Base-by-base conservation (phyloP, 2,797 vertebrate genomes). In the Sandelia bainsii region DNA sequence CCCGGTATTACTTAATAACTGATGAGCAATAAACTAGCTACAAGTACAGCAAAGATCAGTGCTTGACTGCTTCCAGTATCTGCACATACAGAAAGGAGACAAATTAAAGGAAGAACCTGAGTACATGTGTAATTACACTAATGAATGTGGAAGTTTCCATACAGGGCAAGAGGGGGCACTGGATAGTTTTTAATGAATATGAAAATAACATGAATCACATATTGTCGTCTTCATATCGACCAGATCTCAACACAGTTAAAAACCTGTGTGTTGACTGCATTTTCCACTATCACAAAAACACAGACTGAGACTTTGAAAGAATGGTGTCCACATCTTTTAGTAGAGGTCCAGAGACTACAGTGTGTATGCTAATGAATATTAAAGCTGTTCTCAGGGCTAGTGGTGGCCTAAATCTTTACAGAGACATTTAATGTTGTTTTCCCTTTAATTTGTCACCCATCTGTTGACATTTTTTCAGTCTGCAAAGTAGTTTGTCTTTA, bases 71-170 rank as follows among this genome's bases (percentile, higher is more conserved):
- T 73, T 86, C 17, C 16, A 62, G 6, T 49, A 56, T 56, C 19
- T 56, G 34, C 34, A 51, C 40, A 51, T 17, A 79, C 37, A 53
- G 64, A 73, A 16, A 29, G 52, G 51, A 4, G 75, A 64, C 75
- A 85, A 82, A 75, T 83, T 56, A 80, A 88, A 85, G 81, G 78
- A 79, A 87, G 84, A 77, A 69, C 22, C 3, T 16, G 1, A 20
- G 29, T 16, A 44, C 0, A 37, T 54, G 3, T 57, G 6, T 73
- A 8, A n/a, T 32, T 60, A 56, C 63, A 58, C n/a, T 50, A 42
- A 40, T 0, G 0, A 57, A 62, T 48, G 19, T 51, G 1, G 7
- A 19, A 48, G 6, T 19, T 50, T 64, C 3, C 32, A 39, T 19
- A 50, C 1, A 44, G 23, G 12, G 9, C 37, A 34, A 0, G 1